Evolutionary conservation across 2,888 invertebrate species (phyloP).

Genomic region (Scaptomyza polygonia): DNA sequence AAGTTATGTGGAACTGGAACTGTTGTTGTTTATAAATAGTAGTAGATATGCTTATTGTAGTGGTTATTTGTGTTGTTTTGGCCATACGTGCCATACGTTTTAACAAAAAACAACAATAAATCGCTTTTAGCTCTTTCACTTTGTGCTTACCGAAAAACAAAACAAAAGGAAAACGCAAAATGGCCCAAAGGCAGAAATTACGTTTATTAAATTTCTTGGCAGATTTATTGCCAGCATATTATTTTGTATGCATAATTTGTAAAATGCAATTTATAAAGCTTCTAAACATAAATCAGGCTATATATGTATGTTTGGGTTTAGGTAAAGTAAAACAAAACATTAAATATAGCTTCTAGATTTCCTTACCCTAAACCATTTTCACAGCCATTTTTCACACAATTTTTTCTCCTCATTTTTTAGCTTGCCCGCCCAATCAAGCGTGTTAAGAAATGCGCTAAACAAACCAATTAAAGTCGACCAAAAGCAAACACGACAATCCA

Average conservation of each 20-base stretch:
- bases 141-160: slow-evolving; percentile 16
- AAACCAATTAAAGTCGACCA: slow-evolving; percentile 66
- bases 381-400: background rate
- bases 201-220: slow-evolving; percentile 52
- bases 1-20: slow-evolving; percentile 48
- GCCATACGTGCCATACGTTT: slow-evolving; percentile 45
- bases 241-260: slow-evolving; percentile 40
- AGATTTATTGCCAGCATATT: slow-evolving; percentile 56
- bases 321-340: no score
- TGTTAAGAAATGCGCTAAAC: slow-evolving; percentile 53
- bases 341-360: background rate
- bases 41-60: slow-evolving; percentile 30
- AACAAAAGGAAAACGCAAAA: slow-evolving; percentile 29
- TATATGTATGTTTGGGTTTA: no score
- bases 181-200: slow-evolving; percentile 50
- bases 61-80: slow-evolving; percentile 26
- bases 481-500: slow-evolving; percentile 45
- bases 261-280: slow-evolving; percentile 23
- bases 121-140: slow-evolving; percentile 60
- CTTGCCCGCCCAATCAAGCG: slow-evolving; percentile 2
- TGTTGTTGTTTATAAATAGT: slow-evolving; percentile 24
- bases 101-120: slow-evolving; percentile 58
- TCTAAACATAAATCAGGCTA: slow-evolving; percentile 1
- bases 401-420: slow-evolving; percentile 4
- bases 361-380: background rate